Base-by-base conservation (phyloP, 2,888 invertebrate genomes). In the Orchesella flavescens region DNA sequence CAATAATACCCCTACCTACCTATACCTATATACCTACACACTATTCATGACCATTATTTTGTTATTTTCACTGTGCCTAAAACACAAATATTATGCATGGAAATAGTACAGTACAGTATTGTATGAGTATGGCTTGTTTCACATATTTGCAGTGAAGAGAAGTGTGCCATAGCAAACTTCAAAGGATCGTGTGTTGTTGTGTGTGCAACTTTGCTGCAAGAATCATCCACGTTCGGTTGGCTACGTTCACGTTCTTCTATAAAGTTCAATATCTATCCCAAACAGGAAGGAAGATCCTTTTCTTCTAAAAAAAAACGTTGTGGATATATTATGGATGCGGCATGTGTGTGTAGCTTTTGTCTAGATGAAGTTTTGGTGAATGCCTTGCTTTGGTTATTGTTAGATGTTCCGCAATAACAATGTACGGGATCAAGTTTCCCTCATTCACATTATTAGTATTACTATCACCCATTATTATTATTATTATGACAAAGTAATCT, bases 401-500 rank as follows among this genome's bases (percentile, higher is more conserved):
- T 23, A 21, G 21, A 68, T 44, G 59, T 43, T 19, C 21, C 2
- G 76, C 57, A 68, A 77, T 77, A 68, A 68, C 68, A 68, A 68
- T 68, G 59, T 49, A 46, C 17, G 76, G 68, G 76, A 77, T 77
- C 76, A 77, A 77, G 76, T 21, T 57, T 68, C 43, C 66, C 34
- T 57, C 69, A 24, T 34, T 24, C 69, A 61, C 46, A 49, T 66
- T 78, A 63, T 78, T 78, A 71, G 49, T 71, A 78, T 53, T 78
- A 73, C 61, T n/a, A 49, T 71, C 71, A 17, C 15, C 55, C 19
- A 34, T 53, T 69, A 69, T 63, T 79, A 72, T 61, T 79, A 79
- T 65, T 53, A 59, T 71, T 78, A 79, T 66, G 72, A 73, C 72
- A 73, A 79, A 72, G 73, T 79, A 79, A 79, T 79, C 72, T 73